Base-by-base conservation (phyloP, 2,888 invertebrate genomes). In the Lithophane ornitopus region DNA sequence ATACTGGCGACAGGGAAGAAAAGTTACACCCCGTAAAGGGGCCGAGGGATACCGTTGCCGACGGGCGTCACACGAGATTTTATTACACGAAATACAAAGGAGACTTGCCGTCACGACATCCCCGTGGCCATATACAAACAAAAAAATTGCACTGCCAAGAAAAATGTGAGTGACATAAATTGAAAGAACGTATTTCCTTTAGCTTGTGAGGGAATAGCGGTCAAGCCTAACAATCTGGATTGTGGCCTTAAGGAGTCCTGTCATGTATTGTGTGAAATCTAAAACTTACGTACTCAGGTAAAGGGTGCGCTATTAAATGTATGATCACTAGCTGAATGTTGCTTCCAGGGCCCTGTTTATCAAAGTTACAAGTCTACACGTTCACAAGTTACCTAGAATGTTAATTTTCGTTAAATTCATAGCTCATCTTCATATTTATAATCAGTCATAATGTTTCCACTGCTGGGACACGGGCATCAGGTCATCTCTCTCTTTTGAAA, bases 1-100 rank as follows among this genome's bases (percentile, higher is more conserved):
- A 93, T 93, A 92, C 93, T 90, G 94, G 92, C 90, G 94, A 94
- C 94, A 92, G 91, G 91, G 85, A 93, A 92, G 93, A 93, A 93
- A 94, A 95, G 94, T 94, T 94, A 94, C 94, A 85, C 90, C 90
- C 91, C 90, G 91, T 94, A 93, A 94, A 95, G 94, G 94, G 92
- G 90, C 90, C 88, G 85, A 89, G 93, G 92, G 93, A 92, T 88
- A 90, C 87, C 85, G 89, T 87, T 85, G 88, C 54, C 80, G 86
- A 81, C 84, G 84, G 76, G 89, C 90, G 92, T 93, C 93, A 92
- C 91, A 90, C 89, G 90, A 93, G 94, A 93, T 95, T 95, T 95
- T 95, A 95, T 95, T 95, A 94, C 93, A 85, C 81, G 80, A 86
- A 91, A 90, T 90, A 94, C 93, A 93, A 94, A 93, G 92, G 92